phyloP scores from a whole-genome alignment of 2,888 invertebrate species.

The Conistra vaccinii region DNA sequence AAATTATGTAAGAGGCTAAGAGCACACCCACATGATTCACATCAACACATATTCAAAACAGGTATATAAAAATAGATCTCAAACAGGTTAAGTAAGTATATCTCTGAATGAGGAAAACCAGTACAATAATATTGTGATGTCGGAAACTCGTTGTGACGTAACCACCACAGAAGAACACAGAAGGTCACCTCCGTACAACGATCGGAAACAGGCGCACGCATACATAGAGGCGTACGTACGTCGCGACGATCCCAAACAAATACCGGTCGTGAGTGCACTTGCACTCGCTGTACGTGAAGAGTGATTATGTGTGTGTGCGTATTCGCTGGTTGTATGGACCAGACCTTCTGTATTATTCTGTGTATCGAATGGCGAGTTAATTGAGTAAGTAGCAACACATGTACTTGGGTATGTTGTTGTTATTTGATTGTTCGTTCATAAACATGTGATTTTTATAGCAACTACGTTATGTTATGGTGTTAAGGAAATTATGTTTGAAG shows the following conservation, averaged over 20 bases:
- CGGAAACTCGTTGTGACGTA: constrained; percentile 35
- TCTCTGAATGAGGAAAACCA: constrained; percentile 50
- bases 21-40: neutral
- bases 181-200: neutral
- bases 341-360: neutral
- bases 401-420: neutral
- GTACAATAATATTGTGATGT: constrained; percentile 32
- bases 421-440: constrained; percentile 12
- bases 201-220: neutral
- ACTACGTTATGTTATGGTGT: neutral
- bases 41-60: constrained; percentile 19
- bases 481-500: neutral
- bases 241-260: neutral
- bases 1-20: constrained; percentile 12
- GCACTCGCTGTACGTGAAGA: constrained; percentile 11
- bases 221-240: too few species aligned
- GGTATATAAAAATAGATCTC: constrained; percentile 22
- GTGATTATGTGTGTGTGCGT: neutral
- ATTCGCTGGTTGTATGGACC: neutral
- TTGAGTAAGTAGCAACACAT: neutral
- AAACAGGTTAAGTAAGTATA: constrained; percentile 36
- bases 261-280: neutral
- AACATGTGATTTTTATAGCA: neutral
- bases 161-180: constrained; percentile 4
- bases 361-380: neutral